These are phyloP conservation scores for Clostera curtula DNA, from an alignment of 2,888 invertebrate genomes.

Conservation along the genomic window DNA sequence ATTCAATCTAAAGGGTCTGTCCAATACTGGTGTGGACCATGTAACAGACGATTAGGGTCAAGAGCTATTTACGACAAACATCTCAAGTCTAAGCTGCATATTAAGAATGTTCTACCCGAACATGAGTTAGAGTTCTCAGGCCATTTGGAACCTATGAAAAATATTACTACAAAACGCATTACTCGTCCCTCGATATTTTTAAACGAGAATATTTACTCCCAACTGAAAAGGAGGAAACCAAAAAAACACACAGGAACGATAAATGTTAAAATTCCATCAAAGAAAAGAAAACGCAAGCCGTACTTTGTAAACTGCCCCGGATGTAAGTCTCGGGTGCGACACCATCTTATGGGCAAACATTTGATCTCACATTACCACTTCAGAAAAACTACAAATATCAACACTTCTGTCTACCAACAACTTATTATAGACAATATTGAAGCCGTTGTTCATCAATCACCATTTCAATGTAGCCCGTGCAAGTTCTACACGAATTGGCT, in stretches of 20 bases:
- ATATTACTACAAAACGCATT: constrained; percentile 38
- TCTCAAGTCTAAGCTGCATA: constrained; percentile 82
- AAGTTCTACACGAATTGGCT: constrained; percentile 88
- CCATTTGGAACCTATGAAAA: constrained; percentile 46
- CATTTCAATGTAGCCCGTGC: constrained; percentile 90
- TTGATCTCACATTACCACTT: constrained; percentile 91
- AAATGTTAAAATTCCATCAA: constrained; percentile 36
- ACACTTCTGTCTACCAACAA: constrained; percentile 71
- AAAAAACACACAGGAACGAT: constrained; percentile 24
- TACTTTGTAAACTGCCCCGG: constrained; percentile 80
- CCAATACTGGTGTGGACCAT: constrained; percentile 87
- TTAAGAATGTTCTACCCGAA: constrained; percentile 78
- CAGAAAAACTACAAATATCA: constrained; percentile 78
- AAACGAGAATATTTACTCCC: constrained; percentile 42
- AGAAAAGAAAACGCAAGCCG: constrained; percentile 72
- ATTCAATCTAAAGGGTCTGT: constrained; percentile 68
- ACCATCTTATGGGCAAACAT: constrained; percentile 86
- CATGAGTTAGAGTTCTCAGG: constrained; percentile 79
- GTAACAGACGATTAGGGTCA: constrained; percentile 84
- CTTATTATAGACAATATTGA: constrained; percentile 85
- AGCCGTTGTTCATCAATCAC: constrained; percentile 85
- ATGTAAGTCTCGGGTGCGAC: constrained; percentile 81
- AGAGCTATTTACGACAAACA: constrained; percentile 85
- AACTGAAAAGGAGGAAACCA: constrained; percentile 31
- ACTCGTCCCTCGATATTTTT: constrained; percentile 50